Base-by-base conservation (phyloP, 2,797 vertebrate species). In the Fistularia commersonii region DNA sequence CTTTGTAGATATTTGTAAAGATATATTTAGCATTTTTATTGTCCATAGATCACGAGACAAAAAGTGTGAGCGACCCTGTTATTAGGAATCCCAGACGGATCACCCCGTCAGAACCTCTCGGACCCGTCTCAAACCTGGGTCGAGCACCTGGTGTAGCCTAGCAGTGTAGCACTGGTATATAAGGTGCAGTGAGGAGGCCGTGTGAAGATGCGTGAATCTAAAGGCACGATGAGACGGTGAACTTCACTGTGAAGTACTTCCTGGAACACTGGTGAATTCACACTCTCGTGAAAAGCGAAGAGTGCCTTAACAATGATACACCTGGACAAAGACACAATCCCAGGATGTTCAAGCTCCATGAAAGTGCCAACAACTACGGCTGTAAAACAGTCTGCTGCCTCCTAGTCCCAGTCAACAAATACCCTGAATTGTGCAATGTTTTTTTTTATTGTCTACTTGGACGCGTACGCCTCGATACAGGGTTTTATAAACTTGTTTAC, bases 401-500 rank as follows among this genome's bases (percentile, higher is more conserved):
- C 13, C 49, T 48, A 31, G 23, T 23, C 23, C 49, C 57, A 64
- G 38, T 64, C 73, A 61, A 66, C 58, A 66, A 41, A 62, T 38
- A 45, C 40, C 39, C 44, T 34, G 11, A 3, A 66, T 51, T 62
- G 23, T 23, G 23, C 23, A 23, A 23, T 4, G 23, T 23, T 23
- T 23, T 23, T 51, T 44, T 64, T 47, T 32, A 52, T 36, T 2
- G 32, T 55, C 58, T 37, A 41, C 8, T 64, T 49, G 34, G 35
- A 55, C 8, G 5, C 41, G 51, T 34, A 35, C n/a, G 38, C 35
- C 55, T 45, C 57, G 60, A 65, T 32, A 14, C 52, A 11, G 38
- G 44, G 13, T 55, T 76, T 76, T 66, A 70, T 73, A 62, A 73
- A 73, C 58, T 57, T 55, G 50, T 68, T 81, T 76, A 47, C 65